Conservation (phyloP, 92 coral and sea anemone species). For the Galaxea fascicularis region DNA sequence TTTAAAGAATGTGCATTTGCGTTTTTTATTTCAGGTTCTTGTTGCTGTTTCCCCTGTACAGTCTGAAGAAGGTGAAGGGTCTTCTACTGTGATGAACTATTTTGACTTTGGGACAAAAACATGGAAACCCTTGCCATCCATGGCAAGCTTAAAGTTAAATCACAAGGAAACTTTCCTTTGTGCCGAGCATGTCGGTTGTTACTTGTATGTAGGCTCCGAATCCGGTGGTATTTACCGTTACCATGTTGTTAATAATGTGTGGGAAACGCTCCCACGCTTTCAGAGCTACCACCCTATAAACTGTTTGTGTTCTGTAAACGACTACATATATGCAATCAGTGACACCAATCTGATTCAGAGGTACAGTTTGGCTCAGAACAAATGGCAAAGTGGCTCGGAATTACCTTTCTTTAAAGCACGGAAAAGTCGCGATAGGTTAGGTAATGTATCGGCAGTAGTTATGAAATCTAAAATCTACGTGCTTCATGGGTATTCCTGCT, state of each 20-base stretch:
- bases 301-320: not conserved
- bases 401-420: not conserved
- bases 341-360: not conserved
- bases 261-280: not conserved
- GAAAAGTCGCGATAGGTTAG: not conserved
- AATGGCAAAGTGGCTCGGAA: constrained; percentile 11
- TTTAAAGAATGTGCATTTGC: not conserved
- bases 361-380: not conserved
- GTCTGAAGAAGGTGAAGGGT: not conserved
- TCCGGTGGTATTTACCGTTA: not conserved
- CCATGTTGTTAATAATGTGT: not conserved
- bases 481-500: not conserved
- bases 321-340: not conserved
- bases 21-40: not conserved
- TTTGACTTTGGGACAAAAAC: constrained; percentile 1
- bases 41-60: not conserved
- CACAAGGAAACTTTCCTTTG: not conserved
- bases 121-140: constrained; percentile 10
- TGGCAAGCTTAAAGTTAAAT: not conserved
- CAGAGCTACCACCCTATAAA: not conserved
- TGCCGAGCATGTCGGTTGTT: not conserved
- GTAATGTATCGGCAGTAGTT: not conserved
- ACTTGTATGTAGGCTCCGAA: not conserved
- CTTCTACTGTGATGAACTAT: not conserved
- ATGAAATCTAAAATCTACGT: constrained; percentile 14